Conservation (phyloP, 2,888 invertebrate genomes). For the Malthinus flaveolus region DNA sequence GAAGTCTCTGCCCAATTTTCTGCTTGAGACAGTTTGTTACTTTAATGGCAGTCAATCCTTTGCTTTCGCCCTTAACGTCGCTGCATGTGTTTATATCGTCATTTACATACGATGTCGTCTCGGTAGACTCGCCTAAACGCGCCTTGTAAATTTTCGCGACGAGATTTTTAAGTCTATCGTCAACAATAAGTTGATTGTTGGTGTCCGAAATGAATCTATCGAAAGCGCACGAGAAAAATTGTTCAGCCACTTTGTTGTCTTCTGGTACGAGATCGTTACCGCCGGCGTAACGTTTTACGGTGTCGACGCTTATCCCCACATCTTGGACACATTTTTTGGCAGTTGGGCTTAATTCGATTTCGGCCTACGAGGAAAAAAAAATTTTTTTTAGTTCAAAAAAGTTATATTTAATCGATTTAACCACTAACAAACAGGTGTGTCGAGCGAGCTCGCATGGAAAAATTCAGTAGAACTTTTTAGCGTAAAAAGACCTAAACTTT, state of each 20-base stretch:
- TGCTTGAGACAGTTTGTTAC: neutral
- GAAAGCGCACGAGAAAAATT: slow-evolving; percentile 9
- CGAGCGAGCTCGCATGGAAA: no score
- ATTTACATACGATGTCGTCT: neutral
- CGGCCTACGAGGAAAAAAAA: neutral
- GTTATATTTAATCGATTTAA: no score
- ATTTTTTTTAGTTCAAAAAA: no score
- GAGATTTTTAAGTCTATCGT: neutral
- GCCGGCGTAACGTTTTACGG: neutral
- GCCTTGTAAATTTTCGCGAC: neutral
- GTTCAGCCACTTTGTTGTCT: neutral
- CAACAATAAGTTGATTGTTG: neutral
- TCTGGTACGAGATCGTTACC: neutral
- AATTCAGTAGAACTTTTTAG: no score
- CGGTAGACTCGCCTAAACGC: neutral
- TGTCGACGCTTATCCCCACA: neutral
- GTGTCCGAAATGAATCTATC: neutral
- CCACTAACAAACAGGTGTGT: no score
- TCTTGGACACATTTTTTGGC: slow-evolving; percentile 7
- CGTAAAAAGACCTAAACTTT: no score
- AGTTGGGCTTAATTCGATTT: neutral
- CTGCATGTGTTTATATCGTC: neutral
- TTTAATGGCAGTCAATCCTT: slow-evolving; percentile 10
- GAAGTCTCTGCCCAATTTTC: neutral
- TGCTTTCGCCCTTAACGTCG: neutral